Evolutionary conservation across 2,888 invertebrate genomes (phyloP).

Genomic region (Xanthorhoe designata): DNA sequence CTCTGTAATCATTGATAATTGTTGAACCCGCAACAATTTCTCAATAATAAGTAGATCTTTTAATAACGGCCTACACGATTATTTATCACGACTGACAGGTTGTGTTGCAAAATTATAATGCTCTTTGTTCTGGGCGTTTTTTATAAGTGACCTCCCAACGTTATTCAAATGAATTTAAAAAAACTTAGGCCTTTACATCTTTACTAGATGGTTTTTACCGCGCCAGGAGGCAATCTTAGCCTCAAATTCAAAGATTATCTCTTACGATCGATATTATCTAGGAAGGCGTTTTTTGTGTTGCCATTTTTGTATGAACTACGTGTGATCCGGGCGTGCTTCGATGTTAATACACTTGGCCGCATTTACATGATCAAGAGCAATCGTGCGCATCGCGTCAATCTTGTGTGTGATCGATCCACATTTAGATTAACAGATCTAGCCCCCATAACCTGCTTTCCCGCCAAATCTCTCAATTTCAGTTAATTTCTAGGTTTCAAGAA

Average conservation of each 20-base stretch:
- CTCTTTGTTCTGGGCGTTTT: constrained; percentile 11
- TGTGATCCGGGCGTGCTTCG: neutral
- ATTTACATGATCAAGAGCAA: constrained; percentile 13
- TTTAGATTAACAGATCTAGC: constrained; percentile 40
- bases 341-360: neutral
- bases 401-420: constrained; percentile 11
- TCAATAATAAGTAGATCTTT: constrained; percentile 17
- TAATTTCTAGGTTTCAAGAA: constrained; percentile 53
- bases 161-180: too few relatives aligned
- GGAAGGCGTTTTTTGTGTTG: too few relatives aligned
- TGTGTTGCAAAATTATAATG: constrained; percentile 30
- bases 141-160: too few relatives aligned
- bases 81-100: constrained; percentile 22
- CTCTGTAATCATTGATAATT: constrained; percentile 12
- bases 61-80: constrained; percentile 24
- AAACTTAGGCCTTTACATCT: too few relatives aligned
- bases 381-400: constrained; percentile 12
- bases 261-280: too few relatives aligned
- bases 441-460: constrained; percentile 62
- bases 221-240: too few relatives aligned
- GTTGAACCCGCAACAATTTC: constrained; percentile 7
- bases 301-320: neutral
- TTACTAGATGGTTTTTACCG: too few relatives aligned
- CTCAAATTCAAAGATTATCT: too few relatives aligned
- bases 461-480: constrained; percentile 53